Evolutionary conservation across 2,113 vertebrate species (phyloP).

Genomic region (Semicossyphus pulcher): DNA sequence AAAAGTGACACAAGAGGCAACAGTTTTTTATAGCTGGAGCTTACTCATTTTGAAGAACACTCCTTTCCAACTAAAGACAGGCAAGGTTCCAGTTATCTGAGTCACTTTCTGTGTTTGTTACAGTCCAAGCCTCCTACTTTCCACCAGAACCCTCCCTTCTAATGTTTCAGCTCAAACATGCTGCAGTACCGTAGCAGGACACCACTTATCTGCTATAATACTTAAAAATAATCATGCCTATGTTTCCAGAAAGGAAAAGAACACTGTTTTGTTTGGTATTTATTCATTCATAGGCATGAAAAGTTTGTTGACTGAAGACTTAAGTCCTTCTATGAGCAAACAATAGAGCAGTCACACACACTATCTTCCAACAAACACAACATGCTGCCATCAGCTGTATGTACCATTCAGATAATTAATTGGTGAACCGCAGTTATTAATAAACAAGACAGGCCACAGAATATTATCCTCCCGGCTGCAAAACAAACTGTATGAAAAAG

Average conservation of each 20-base stretch:
- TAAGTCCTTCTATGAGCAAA: conserved; percentile 3
- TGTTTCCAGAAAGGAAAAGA: too few species aligned
- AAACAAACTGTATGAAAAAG: conserved; percentile 35
- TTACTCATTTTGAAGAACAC: conserved; percentile 12
- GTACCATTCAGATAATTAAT: conserved; percentile 54
- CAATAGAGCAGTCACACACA: neutral
- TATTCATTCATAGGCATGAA: neutral
- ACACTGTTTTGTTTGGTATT: too few species aligned
- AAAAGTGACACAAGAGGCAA: neutral
- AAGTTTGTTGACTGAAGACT: conserved; percentile 13
- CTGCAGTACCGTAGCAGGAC: too few species aligned
- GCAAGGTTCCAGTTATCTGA: conserved; percentile 45
- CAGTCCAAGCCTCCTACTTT: conserved; percentile 46
- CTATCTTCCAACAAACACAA: conserved; percentile 1
- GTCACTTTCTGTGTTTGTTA: conserved; percentile 42
- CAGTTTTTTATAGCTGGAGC: neutral
- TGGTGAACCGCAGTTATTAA: conserved; percentile 52
- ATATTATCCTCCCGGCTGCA: conserved; percentile 60
- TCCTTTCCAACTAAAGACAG: conserved; percentile 36
- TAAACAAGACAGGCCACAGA: conserved; percentile 55
- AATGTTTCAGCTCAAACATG: too few species aligned
- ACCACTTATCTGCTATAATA: too few species aligned
- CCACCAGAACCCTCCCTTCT: conserved; percentile 22
- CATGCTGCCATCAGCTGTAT: conserved; percentile 25
- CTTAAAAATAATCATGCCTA: too few species aligned